Evolutionary conservation across 2,797 vertebrate genomes (phyloP).

Genomic region (Dermochelys coriacea): DNA sequence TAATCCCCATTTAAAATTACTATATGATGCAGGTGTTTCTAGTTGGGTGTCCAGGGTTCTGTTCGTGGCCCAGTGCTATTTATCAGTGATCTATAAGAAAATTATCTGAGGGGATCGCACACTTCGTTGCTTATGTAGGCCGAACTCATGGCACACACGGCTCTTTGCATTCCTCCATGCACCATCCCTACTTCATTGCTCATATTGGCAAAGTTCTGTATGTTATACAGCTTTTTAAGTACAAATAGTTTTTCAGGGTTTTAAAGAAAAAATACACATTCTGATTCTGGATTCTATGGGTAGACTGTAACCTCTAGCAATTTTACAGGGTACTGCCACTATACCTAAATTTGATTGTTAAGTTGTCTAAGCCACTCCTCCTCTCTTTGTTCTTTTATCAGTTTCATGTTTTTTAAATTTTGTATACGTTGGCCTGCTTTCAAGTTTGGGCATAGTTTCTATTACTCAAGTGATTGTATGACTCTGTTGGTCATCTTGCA

Average conservation of each 20-base stretch:
- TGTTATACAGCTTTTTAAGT: not conserved
- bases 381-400: not conserved
- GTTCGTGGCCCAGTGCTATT: not conserved
- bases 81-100: not conserved
- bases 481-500: not conserved
- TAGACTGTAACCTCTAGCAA: not conserved
- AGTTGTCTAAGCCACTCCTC: not conserved
- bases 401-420: not conserved
- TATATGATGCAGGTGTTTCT: not conserved
- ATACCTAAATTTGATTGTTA: not conserved
- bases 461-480: not conserved
- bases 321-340: not conserved
- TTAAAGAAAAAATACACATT: not conserved
- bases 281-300: not conserved
- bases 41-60: not conserved
- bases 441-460: not conserved
- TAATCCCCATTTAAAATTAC: too few species aligned
- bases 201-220: not conserved
- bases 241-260: not conserved
- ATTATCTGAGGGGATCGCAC: not conserved
- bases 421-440: not conserved
- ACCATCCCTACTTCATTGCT: not conserved
- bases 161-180: not conserved
- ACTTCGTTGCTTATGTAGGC: not conserved
- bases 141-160: not conserved